Conservation (phyloP, 2,797 vertebrate genomes). For the Sorex maritimensis region DNA sequence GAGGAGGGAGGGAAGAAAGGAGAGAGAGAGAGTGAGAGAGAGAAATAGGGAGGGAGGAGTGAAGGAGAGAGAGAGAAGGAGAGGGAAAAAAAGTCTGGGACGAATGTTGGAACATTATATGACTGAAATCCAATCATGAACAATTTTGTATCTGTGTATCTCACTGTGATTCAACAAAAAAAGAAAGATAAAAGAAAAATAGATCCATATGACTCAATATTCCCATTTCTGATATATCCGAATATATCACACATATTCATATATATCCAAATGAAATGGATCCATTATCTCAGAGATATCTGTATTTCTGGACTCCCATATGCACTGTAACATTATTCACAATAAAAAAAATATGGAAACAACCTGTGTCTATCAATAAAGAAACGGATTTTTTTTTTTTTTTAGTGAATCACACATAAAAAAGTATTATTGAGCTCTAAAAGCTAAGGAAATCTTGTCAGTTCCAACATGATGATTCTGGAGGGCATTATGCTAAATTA, state of each 20-base stretch:
- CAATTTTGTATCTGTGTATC: too few relatives aligned
- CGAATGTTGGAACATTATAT: too few relatives aligned
- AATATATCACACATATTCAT: too few relatives aligned
- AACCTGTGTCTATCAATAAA: background rate
- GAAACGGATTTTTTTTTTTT: background rate
- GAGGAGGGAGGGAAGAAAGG: too few relatives aligned
- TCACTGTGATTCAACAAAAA: too few relatives aligned
- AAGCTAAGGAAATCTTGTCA: background rate
- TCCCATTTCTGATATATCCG: background rate
- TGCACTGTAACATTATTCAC: slow-evolving; percentile 12
- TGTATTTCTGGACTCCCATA: background rate
- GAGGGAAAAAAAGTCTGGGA: too few relatives aligned
- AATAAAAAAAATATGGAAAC: background rate
- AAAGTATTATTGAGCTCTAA: background rate
- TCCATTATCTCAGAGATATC: background rate
- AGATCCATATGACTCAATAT: background rate
- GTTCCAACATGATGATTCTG: background rate
- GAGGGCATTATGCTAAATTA: background rate
- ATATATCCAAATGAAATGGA: background rate
- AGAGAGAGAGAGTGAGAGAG: too few relatives aligned
- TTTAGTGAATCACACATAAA: background rate
- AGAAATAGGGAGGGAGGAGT: too few relatives aligned
- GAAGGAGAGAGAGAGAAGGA: too few relatives aligned
- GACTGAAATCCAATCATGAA: too few relatives aligned
- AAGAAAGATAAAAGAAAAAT: background rate